Evolutionary conservation across 1,140 invertebrate genomes (phyloP).

Genomic region (Macrostomum lignano): DNA sequence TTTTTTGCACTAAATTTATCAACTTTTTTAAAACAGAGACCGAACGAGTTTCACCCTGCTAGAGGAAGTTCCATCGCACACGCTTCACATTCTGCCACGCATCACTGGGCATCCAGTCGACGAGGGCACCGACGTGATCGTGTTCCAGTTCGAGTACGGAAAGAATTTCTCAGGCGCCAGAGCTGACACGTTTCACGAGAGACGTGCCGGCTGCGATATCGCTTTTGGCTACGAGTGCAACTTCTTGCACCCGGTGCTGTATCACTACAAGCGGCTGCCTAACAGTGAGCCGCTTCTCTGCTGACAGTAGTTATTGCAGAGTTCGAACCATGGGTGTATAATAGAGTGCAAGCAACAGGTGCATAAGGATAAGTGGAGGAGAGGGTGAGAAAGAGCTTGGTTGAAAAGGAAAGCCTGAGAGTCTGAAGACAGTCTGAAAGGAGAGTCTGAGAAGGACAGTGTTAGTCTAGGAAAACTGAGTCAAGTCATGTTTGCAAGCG

Average conservation of each 20-base stretch:
- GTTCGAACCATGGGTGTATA: no score
- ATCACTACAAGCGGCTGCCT: slow-evolving; percentile 21
- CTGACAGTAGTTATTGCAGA: no score
- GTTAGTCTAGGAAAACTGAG: no score
- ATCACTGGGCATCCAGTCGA: slow-evolving; percentile 15
- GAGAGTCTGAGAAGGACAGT: no score
- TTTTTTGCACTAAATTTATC: slow-evolving; percentile 8
- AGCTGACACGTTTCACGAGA: slow-evolving; percentile 27
- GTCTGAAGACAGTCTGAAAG: no score
- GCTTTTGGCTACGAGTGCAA: slow-evolving; percentile 27
- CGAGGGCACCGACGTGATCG: slow-evolving; percentile 14
- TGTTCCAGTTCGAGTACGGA: slow-evolving; percentile 28
- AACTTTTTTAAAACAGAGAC: slow-evolving; percentile 11
- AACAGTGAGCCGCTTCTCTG: background rate
- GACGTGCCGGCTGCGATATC: slow-evolving; percentile 25
- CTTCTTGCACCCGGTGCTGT: slow-evolving; percentile 30
- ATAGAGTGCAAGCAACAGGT: no score
- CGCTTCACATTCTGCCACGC: slow-evolving; percentile 17
- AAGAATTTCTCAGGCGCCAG: slow-evolving; percentile 29
- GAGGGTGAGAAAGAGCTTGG: no score
- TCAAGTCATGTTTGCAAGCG: no score
- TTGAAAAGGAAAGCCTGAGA: no score
- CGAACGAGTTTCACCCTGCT: slow-evolving; percentile 13
- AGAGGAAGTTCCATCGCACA: slow-evolving; percentile 26
- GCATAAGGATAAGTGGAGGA: no score